These are phyloP conservation scores for Theretra japonica DNA, from an alignment of 2,888 invertebrate species.

Conservation along the genomic window DNA sequence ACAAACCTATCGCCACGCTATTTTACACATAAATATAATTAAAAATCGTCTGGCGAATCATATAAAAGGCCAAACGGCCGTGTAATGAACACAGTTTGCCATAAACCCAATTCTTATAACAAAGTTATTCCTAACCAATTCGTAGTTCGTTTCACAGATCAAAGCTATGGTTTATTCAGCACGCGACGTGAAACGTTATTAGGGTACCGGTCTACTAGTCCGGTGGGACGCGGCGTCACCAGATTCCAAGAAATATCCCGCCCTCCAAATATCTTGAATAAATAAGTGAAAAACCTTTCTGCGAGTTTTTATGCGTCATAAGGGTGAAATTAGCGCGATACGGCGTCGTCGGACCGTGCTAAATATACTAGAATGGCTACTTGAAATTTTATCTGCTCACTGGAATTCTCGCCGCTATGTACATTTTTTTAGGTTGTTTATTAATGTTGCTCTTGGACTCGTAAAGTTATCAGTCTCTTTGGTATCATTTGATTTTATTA, in stretches of 20 bases:
- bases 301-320: constrained; percentile 16
- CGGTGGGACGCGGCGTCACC: constrained; percentile 15
- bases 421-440: background rate
- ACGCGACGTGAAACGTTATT: constrained; percentile 16
- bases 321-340: constrained; percentile 19
- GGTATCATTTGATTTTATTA: no score
- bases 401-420: background rate
- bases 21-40: no score
- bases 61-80: no score
- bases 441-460: background rate
- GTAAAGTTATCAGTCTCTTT: background rate
- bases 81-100: background rate
- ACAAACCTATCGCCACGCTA: no score
- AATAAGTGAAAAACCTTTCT: constrained; percentile 4
- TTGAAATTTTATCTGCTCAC: constrained; percentile 1
- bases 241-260: background rate
- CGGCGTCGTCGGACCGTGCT: background rate
- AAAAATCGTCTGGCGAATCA: no score
- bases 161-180: constrained; percentile 25
- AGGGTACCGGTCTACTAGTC: constrained; percentile 19
- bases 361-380: background rate
- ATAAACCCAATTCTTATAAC: constrained; percentile 19
- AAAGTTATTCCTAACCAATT: constrained; percentile 23
- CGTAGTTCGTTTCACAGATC: constrained; percentile 22
- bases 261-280: constrained; percentile 25